Base-by-base conservation (phyloP, 2,888 invertebrate species). In the Teleiodes luculella region DNA sequence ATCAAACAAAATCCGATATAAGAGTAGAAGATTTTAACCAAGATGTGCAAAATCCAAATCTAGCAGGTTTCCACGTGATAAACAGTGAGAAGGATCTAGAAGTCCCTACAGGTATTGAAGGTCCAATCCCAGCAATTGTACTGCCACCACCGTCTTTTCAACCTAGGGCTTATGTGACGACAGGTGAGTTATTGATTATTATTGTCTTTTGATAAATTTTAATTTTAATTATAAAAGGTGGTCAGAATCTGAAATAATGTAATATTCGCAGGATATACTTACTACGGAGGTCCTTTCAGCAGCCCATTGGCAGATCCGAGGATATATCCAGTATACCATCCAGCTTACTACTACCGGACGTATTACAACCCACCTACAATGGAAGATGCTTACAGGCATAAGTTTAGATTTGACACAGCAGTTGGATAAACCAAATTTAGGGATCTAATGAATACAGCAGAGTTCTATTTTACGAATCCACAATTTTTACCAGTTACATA, bases 41-140 rank as follows among this genome's bases (percentile, higher is more conserved):
- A 41, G 60, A 55, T 54, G 62, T 80, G 37, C 72, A 77, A 0
- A 83, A 86, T 61, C 83, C 84, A 0, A 72, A 59, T 7, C 61
- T 86, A 37, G 59, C 74, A 0, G 64, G 72, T 56, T 90, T 88
- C 48, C 89, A 90, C 51, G 76, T 90, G 1, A 81, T 90, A 58
- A 80, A 90, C 57, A 67, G 80, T 0, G 89, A 87, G 1, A 82
- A 74, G 57, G 91, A 91, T 67, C 67, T 91, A 53, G 90, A 90
- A 37, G 82, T 89, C 0, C 91, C 91, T 0, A 63, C 75, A 0
- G 90, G 90, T 0, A 39, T 86, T 0, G 90, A 91, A 68, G 90
- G 90, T 0, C 88, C 88, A 0, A 62, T 83, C 1, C 86, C 90
- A 0, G 68, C 76, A 0, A 61, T 80, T 1, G 80, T 81, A 0